These are phyloP conservation scores for Panthera uncia DNA, from an alignment of 2,113 vertebrate species.

Conservation along the genomic window DNA sequence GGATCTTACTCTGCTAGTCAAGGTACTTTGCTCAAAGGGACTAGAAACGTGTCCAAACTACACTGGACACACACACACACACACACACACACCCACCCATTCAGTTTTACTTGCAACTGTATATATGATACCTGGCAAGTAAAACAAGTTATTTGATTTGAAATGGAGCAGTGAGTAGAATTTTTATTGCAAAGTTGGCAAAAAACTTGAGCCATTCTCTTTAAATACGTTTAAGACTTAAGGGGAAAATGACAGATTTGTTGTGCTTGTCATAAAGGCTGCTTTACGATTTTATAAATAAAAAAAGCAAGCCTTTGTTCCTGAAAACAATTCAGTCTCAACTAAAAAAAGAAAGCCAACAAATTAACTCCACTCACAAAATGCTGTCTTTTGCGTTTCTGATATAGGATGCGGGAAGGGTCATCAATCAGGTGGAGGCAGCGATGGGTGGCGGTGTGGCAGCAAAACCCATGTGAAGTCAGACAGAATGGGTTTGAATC, in stretches of 20 bases:
- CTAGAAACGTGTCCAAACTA: not conserved
- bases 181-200: constrained; percentile 51
- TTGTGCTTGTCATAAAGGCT: constrained; percentile 26
- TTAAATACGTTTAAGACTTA: constrained; percentile 43
- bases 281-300: constrained; percentile 52
- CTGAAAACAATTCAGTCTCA: constrained; percentile 34
- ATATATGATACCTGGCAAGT: not conserved
- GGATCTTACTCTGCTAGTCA: not conserved
- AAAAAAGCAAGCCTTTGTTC: constrained; percentile 41
- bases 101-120: not conserved
- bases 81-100: not conserved
- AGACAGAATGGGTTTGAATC: not conserved
- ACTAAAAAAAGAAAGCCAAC: constrained; percentile 10
- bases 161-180: constrained; percentile 11
- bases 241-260: constrained; percentile 24
- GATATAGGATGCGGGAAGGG: not conserved
- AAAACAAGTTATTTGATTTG: constrained; percentile 42
- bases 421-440: not conserved
- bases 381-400: constrained; percentile 37
- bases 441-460: not conserved
- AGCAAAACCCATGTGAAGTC: not conserved
- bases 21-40: not conserved
- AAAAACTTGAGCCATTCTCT: constrained; percentile 41
- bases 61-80: not conserved
- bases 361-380: constrained; percentile 35